Evolutionary conservation across 1,140 invertebrate species (phyloP).

Genomic region (Pseudachorutes palmiensis): DNA sequence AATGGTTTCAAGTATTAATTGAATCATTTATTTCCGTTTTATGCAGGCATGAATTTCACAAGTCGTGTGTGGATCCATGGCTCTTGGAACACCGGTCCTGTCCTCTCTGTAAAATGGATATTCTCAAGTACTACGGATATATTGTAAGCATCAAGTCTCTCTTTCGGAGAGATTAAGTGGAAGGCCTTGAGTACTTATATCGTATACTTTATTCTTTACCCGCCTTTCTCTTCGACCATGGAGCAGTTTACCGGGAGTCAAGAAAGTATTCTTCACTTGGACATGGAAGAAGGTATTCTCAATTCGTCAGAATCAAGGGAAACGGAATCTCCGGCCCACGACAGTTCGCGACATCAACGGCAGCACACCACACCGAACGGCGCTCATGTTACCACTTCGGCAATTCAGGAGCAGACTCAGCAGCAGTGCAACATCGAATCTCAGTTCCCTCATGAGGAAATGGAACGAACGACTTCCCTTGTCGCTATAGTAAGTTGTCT

Average conservation of each 20-base stretch:
- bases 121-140: conserved; percentile 83
- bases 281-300: conserved; percentile 49
- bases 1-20: too few species aligned
- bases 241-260: conserved; percentile 65
- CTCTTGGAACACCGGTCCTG: conserved; percentile 83
- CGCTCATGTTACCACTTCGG: not conserved
- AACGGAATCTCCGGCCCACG: conserved; percentile 28
- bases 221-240: too few species aligned
- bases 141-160: conserved; percentile 52
- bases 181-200: too few species aligned
- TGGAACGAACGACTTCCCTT: too few species aligned
- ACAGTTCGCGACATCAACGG: conserved; percentile 6
- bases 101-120: conserved; percentile 93
- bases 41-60: conserved; percentile 92
- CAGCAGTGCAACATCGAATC: not conserved
- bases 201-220: too few species aligned
- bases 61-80: conserved; percentile 90
- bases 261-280: conserved; percentile 64
- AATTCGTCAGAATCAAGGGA: conserved; percentile 34
- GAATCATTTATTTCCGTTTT: too few species aligned
- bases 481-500: too few species aligned
- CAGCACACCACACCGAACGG: not conserved
- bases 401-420: too few species aligned
- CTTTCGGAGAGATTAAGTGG: too few species aligned
- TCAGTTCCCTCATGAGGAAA: too few species aligned